Evolutionary conservation across 2,888 invertebrate species (phyloP), one percentile per base, ranked within the genome.

Genomic region (Lordiphosa andalusiaca): DNA sequence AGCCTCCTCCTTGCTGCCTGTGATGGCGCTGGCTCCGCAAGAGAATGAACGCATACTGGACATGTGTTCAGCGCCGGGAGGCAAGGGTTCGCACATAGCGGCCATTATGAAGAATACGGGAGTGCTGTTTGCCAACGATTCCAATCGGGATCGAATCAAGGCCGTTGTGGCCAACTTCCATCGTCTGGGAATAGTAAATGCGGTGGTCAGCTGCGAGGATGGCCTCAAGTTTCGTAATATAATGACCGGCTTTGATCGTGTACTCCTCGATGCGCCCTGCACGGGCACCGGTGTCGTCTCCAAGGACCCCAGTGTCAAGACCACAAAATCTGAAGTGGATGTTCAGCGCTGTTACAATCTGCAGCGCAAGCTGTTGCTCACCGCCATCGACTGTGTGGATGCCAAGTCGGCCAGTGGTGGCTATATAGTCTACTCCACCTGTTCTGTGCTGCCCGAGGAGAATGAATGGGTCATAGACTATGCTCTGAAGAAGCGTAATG

Each of bases 41-140:
- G 98, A 97, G 90, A 95, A 96, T 85, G 98, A 99, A 90, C 92
- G 94, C 69, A 93, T 99, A 69, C 91, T 99, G 33, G 99, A 99
- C 87, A 96, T 99, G 97, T 96, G 98, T 88, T 94, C 98, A 0
- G 99, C 99, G 0, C 99, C 99, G 0, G 99, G 99, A 44, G 99
- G 99, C 6, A 99, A 99, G 91, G 97, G 99, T 0, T 97, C 98
- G 0, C 98, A 99, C 89, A 98, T 99, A 62, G 96, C 98, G 49
- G 95, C 98, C 0, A 91, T 99, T 9, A 99, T 99, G 99, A 98
- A 98, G 89, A 99, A 99, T 88, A 98, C 98, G 0, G 99, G 99
- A 0, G 93, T 95, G 1, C 88, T 99, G 30, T 98, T 99, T 89
- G 96, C 98, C 3, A 99, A 99, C 90, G 99, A 99, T 88, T 93